These are phyloP conservation scores for Bambusicola thoracicus DNA, from an alignment of 2,113 vertebrate species.

Conservation along the genomic window DNA sequence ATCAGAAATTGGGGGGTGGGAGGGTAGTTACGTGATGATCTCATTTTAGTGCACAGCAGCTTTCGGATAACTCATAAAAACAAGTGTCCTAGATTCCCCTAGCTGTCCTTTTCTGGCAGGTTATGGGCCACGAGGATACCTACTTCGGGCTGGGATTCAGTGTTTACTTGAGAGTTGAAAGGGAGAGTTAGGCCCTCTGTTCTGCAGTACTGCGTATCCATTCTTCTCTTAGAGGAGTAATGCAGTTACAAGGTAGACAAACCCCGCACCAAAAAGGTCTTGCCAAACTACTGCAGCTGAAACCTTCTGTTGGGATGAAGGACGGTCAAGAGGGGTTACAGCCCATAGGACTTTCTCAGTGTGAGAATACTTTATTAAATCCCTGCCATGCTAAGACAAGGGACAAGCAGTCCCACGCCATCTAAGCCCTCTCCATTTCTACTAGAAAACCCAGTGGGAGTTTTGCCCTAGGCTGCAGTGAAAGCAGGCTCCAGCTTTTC, in stretches of 20 bases:
- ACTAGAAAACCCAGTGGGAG: background rate
- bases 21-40: background rate
- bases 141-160: background rate
- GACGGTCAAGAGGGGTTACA: background rate
- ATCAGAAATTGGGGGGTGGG: constrained; percentile 26
- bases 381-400: background rate
- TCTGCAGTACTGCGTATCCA: background rate
- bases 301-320: background rate
- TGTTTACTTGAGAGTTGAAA: background rate
- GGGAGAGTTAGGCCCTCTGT: background rate
- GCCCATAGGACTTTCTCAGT: background rate
- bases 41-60: constrained; percentile 28
- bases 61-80: constrained; percentile 33
- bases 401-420: background rate
- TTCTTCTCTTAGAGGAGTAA: background rate
- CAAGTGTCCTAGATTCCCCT: constrained; percentile 28
- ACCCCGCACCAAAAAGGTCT: background rate
- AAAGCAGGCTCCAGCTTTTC: background rate
- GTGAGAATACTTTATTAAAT: background rate
- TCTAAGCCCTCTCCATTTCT: background rate
- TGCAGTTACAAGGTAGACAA: background rate
- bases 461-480: background rate
- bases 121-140: background rate
- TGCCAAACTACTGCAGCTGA: background rate
- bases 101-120: background rate